phyloP scores from a whole-genome alignment of 2,797 vertebrate species.

The Dallia pectoralis region DNA sequence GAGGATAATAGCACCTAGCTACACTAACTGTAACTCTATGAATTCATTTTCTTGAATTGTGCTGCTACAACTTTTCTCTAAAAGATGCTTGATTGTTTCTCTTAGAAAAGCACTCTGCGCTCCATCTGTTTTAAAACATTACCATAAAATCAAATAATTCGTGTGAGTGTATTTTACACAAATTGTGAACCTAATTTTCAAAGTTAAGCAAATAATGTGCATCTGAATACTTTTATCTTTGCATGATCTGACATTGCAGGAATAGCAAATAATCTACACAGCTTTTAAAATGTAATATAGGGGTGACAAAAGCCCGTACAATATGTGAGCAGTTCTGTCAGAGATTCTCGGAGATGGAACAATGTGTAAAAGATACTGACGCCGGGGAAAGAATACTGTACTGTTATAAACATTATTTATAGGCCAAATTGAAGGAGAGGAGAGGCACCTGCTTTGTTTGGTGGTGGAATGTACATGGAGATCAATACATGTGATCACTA shows the following conservation, averaged over 20 bases:
- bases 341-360: background rate
- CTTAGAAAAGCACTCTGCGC: constrained; percentile 39
- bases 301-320: background rate
- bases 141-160: constrained; percentile 37
- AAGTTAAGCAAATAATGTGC: too few relatives aligned
- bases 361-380: background rate
- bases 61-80: constrained; percentile 31
- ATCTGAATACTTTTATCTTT: too few relatives aligned
- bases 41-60: constrained; percentile 57
- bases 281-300: background rate
- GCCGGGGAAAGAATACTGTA: background rate
- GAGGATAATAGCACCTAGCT: constrained; percentile 66
- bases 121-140: constrained; percentile 23
- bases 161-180: too few relatives aligned
- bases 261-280: background rate
- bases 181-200: too few relatives aligned
- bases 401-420: background rate
- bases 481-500: constrained; percentile 50
- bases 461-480: constrained; percentile 41
- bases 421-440: background rate
- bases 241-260: background rate
- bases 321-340: background rate
- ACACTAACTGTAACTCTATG: constrained; percentile 60
- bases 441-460: background rate
- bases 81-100: constrained; percentile 56